Evolutionary conservation across 2,888 invertebrate genomes (phyloP), one percentile per base, ranked within the genome.

Genomic region (Mythimna pallens): DNA sequence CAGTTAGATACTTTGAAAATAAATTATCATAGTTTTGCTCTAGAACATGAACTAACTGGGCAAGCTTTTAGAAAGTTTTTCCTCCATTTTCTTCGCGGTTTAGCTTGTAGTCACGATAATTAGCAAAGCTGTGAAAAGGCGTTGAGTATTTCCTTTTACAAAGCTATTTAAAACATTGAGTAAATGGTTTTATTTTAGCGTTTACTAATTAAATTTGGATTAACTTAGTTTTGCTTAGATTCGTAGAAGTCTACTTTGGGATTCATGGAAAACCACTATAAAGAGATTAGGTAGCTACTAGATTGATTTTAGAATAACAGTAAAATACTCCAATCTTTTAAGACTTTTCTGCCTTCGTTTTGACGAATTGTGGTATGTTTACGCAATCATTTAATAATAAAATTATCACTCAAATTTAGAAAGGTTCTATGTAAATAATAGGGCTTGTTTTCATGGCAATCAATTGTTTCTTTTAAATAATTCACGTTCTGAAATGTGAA

Each of bases 11-110:
- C 59, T 78, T 67, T 17, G 52, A 67, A 80, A 78, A 78, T 70
- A 73, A 82, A 82, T 70, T 43, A 73, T 58, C 54, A 62, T 70
- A 78, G 79, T 80, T 78, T 65, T 20, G 36, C 57, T 64, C 50
- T 82, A 78, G 66, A 67, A 65, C 63, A 34, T 70, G 58, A 78
- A 78, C 34, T 58, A 67, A 17, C 47, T 14, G 64, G 43, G 47
- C 14, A 52, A 75, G 55, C 58, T 25, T 25, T 3, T 63, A 10
- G n/a, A 64, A 70, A 78, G 65, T 70, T 73, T 69, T 82, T 73
- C 54, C 17, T 59, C 25, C 1, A 9, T 61, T 82, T 67, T 50
- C 52, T 55, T 58, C 55, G 36, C 17, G 43, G 25, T 57, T 73
- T 62, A n/a, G 68, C 50, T 9, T 22, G 34, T 55, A 61, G 47